A percentile compares a stretch with the other conserved stretches of the same genome.
These are phyloP conservation scores for Brenthis ino DNA, from an alignment of 2,888 invertebrate species.

Conservation along the genomic window DNA sequence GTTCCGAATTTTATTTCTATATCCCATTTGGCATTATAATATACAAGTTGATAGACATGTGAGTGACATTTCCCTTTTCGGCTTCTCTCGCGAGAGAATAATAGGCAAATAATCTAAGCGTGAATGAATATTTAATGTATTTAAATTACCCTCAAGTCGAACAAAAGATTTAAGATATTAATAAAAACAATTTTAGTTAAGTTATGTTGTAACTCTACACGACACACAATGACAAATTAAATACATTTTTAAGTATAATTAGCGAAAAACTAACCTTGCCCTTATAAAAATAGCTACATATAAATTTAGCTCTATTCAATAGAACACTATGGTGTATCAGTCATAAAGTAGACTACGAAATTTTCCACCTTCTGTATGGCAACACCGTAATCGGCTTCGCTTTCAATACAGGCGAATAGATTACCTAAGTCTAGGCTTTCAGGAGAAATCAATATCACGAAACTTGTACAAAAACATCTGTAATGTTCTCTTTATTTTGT, in stretches of 20 bases:
- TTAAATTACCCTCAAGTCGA: constrained; percentile 11
- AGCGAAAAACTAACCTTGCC: no score
- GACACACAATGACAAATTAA: background rate
- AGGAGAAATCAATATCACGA: constrained; percentile 22
- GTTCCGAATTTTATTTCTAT: constrained; percentile 4
- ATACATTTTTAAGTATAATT: no score
- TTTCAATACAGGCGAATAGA: constrained; percentile 15
- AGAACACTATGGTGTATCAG: background rate
- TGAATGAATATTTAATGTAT: constrained; percentile 26
- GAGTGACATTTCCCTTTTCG: constrained; percentile 25
- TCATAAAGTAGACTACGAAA: background rate
- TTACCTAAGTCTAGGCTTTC: constrained; percentile 19
- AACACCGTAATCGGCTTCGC: constrained; percentile 13
- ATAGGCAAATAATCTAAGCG: constrained; percentile 17
- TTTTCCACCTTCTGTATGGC: constrained; percentile 14
- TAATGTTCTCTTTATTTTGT: constrained; percentile 3
- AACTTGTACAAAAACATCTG: constrained; percentile 11
- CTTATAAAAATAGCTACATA: no score
- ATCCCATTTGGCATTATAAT: constrained; percentile 27
- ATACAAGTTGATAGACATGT: constrained; percentile 24
- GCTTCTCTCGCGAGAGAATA: constrained; percentile 15
- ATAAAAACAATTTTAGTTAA: background rate
- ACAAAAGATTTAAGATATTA: constrained; percentile 4
- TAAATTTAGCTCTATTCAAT: background rate
- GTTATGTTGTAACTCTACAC: background rate